Base-by-base conservation (phyloP, 2,888 invertebrate species). In the Melangyna quadrimaculata region DNA sequence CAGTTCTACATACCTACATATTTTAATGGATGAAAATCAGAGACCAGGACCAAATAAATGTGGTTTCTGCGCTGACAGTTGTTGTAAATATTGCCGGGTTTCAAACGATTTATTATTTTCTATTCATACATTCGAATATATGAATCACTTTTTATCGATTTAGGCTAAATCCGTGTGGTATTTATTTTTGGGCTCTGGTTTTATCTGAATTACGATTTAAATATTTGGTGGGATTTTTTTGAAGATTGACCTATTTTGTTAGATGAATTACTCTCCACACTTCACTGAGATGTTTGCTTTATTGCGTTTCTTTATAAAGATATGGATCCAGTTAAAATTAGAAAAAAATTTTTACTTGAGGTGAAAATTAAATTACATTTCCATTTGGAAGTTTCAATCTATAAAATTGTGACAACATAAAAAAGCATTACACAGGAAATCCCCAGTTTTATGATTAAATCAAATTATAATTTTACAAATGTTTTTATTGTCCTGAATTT, bases 91-190 rank as follows among this genome's bases (percentile, higher is more conserved):
- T 79, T 77, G 61, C 12, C 72, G 61, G 67, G 71, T 55, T 72
- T 72, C 55, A 45, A 48, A 71, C 67, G 67, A 75, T 84, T 84
- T 84, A 79, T 84, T 84, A 77, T 84, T 84, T n/a, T 79, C 65
- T 84, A 77, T 71, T 40, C 75, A 67, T 45, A 35, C 8, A 10
- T 14, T 19, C 3, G 22, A 9, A 17, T 72, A 72, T 78, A 79
- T 79, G 71, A 79, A 84, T 84, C 79, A 79, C 75, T 77, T 57
- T 67, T 77, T 84, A 84, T 84, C 48, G 84, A 79, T 77, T 77
- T 55, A 37, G 71, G 84, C 17, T 32, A 19, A 17, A 12, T 3
- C 14, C n/a, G n/a, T 24, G 14, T 48, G 32, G 12, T 12, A n/a
- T n/a, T n/a, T n/a, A n/a, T 32, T 29, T 29, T 9, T 29, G 2